Conservation (phyloP, 1,140 invertebrate species). For the Megalopta genalis region DNA sequence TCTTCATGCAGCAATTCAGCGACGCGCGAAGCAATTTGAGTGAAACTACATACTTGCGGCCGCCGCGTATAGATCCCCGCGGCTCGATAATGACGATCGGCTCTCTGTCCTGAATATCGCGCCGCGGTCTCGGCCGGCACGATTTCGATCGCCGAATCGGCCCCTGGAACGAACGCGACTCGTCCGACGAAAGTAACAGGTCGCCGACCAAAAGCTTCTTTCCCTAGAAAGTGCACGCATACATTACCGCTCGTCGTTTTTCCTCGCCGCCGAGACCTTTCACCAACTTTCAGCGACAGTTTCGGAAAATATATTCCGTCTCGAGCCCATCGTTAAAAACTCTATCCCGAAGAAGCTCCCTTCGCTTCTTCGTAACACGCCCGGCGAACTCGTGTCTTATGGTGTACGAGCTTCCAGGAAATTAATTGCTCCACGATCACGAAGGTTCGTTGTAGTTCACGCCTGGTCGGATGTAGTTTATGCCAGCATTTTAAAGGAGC, state of each 20-base stretch:
- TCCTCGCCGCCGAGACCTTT: slow-evolving; percentile 46
- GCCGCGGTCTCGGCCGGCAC: slow-evolving; percentile 31
- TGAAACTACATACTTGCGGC: slow-evolving; percentile 50
- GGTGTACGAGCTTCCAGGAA: too few relatives aligned
- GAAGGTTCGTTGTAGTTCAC: too few relatives aligned
- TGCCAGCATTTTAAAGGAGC: too few relatives aligned
- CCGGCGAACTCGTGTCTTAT: too few relatives aligned
- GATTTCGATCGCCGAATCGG: slow-evolving; percentile 18
- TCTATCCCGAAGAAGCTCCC: too few relatives aligned
- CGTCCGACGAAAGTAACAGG: not conserved
- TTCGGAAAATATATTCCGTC: not conserved
- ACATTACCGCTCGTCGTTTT: slow-evolving; percentile 28
- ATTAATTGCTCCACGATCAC: too few relatives aligned
- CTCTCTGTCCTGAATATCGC: slow-evolving; percentile 35
- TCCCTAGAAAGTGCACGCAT: slow-evolving; percentile 54
- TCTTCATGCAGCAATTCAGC: slow-evolving; percentile 49
- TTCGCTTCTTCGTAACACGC: too few relatives aligned
- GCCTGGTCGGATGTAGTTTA: too few relatives aligned
- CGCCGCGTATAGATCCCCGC: slow-evolving; percentile 17
- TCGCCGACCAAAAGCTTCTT: slow-evolving; percentile 20
- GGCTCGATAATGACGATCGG: slow-evolving; percentile 38
- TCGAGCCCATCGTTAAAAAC: not conserved
- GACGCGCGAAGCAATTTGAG: slow-evolving; percentile 62
- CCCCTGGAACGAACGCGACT: not conserved
- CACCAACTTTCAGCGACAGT: slow-evolving; percentile 42